Base-by-base conservation (phyloP, 2,113 vertebrate species). In the Seriola rivoliana region DNA sequence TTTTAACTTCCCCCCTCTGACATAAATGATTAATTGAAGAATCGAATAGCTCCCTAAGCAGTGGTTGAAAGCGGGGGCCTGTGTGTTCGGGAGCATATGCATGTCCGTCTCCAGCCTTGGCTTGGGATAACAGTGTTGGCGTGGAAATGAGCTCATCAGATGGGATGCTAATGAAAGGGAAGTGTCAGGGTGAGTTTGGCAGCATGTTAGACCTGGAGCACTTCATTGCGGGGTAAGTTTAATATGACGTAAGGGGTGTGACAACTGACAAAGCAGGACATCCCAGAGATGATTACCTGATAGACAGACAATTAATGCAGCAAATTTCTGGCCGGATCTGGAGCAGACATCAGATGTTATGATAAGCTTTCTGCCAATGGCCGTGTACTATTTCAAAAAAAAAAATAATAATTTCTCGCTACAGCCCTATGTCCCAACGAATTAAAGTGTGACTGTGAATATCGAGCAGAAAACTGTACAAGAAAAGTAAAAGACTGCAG, bases 81-180 rank as follows among this genome's bases (percentile, higher is more conserved):
- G 86, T 89, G 79, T 81, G 50, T 85, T 75, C 58, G 52, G 66
- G 68, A 72, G 75, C 34, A 17, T 66, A 19, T 75, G 79, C 44
- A 5, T 84, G 81, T 84, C 70, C 84, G 87, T 79, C 81, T 92
- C 44, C 62, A 77, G 70, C 32, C 84, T 88, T 91, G 90, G 88
- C 89, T 71, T 40, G 46, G 34, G 82, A 88, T 87, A 62, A 90
- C 75, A 84, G 88, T 62, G 74, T 69, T 77, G 82, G 82, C n/a
- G 29, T 6, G 75, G 87, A 92, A 81, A 78, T 88, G 83, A 90
- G 85, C 86, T 87, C 91, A 91, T 92, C 75, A 87, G 81, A 88
- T 88, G 86, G 87, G 91, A 89, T 52, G 85, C 55, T 73, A 89
- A 89, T 87, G 78, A 92, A 90, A 92, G 88, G 68, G 60, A 85